A percentile compares a stretch with the other conserved stretches of the same genome.
Conservation (phyloP, 2,797 vertebrate species). For the Danio aesculapii region DNA sequence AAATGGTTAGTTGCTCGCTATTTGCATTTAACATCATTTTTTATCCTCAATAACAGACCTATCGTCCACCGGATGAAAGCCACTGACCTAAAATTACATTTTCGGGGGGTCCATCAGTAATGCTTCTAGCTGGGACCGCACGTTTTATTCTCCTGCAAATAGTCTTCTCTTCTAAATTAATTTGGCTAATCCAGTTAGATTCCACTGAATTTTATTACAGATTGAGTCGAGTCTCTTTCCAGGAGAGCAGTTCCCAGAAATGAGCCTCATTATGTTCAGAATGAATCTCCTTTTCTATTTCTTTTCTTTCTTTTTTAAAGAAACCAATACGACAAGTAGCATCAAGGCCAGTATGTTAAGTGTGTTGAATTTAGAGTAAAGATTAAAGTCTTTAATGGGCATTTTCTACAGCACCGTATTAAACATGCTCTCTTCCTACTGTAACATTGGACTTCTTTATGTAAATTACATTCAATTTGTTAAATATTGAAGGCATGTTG, state of each 20-base stretch:
- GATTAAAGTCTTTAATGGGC: no score
- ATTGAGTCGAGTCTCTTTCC: constrained; percentile 25
- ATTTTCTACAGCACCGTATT: no score
- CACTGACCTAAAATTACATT: not conserved
- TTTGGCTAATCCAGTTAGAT: constrained; percentile 38
- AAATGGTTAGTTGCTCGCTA: not conserved
- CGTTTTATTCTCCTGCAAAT: constrained; percentile 21
- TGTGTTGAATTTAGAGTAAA: not conserved
- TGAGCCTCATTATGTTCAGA: constrained; percentile 12
- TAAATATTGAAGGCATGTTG: no score
- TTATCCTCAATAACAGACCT: not conserved
- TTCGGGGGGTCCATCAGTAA: not conserved
- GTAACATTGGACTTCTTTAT: no score
- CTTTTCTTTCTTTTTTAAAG: not conserved
- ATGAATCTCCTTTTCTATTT: not conserved
- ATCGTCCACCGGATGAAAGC: not conserved
- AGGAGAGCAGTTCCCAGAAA: constrained; percentile 36
- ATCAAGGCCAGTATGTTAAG: not conserved
- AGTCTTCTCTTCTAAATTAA: constrained; percentile 28
- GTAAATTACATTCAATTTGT: no score
- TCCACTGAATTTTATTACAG: constrained; percentile 28
- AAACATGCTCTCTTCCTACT: no score
- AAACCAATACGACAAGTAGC: not conserved
- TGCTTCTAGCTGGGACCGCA: not conserved
- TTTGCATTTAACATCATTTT: not conserved